Conservation (phyloP, 2,797 vertebrate species). For the Mionectes olivaceus region DNA sequence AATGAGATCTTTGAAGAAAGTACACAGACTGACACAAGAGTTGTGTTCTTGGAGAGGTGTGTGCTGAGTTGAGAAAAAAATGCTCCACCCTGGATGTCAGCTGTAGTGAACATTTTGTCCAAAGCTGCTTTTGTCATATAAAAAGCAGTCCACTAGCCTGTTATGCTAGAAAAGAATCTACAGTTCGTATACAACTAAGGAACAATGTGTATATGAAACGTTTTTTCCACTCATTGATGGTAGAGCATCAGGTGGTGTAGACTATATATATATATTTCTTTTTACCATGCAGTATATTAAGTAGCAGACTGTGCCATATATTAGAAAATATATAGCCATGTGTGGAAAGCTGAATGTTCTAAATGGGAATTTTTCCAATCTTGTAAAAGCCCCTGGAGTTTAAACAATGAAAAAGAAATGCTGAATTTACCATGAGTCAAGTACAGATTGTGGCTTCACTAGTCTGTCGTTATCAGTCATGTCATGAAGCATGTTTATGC, state of each 20-base stretch:
- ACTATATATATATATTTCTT: not conserved
- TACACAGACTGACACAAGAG: not conserved
- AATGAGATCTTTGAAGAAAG: not conserved
- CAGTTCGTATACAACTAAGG: accelerated
- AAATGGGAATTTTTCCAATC: not conserved
- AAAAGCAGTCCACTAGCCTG: not conserved
- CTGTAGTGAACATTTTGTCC: not conserved
- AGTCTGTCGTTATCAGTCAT: not conserved
- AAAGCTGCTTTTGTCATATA: not conserved
- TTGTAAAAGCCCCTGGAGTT: not conserved
- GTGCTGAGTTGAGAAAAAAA: not conserved
- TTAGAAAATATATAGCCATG: not conserved
- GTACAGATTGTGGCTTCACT: not conserved
- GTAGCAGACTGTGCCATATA: not conserved
- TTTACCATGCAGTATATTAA: not conserved
- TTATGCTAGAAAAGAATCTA: not conserved
- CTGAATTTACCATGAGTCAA: not conserved
- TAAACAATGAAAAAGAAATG: not conserved
- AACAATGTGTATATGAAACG: not conserved
- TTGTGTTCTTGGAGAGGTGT: not conserved
- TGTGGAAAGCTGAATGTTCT: not conserved
- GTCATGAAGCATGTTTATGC: not conserved
- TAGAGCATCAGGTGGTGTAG: not conserved
- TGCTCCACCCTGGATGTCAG: not conserved
- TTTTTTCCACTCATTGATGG: accelerated